phyloP scores from a whole-genome alignment of 2,797 vertebrate species.

The Telmatherina bonti region DNA sequence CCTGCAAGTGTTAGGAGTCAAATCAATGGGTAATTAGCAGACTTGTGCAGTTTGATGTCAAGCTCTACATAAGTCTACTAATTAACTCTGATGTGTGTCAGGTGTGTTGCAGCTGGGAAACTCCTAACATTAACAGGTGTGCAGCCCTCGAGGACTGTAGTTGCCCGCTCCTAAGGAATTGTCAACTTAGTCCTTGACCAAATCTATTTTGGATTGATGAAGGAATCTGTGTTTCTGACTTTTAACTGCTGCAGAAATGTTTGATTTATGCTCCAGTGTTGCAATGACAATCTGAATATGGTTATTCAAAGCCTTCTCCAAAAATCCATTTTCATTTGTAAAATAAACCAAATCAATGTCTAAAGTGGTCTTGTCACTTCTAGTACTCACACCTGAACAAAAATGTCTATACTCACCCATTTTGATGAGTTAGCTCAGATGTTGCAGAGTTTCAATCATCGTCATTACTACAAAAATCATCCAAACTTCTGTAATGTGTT shows the following conservation, averaged over 20 bases:
- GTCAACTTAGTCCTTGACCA: not conserved
- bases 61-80: no score
- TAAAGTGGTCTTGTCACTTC: not conserved
- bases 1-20: no score
- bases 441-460: not conserved
- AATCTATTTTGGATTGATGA: constrained; percentile 4
- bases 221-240: not conserved
- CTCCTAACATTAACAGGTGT: no score
- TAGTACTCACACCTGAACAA: not conserved
- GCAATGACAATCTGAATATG: not conserved
- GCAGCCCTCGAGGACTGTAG: no score
- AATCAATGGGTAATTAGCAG: no score
- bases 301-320: not conserved
- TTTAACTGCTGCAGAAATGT: not conserved
- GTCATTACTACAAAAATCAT: not conserved
- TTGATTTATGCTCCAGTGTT: not conserved
- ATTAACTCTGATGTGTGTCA: no score
- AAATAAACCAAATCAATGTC: not conserved
- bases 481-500: not conserved
- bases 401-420: not conserved
- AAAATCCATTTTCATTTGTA: not conserved
- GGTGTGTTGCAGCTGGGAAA: no score
- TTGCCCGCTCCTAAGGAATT: no score
- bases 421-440: not conserved
- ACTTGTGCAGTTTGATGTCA: no score